Conservation (phyloP, 2,888 invertebrate genomes). For the Axea sp. region DNA sequence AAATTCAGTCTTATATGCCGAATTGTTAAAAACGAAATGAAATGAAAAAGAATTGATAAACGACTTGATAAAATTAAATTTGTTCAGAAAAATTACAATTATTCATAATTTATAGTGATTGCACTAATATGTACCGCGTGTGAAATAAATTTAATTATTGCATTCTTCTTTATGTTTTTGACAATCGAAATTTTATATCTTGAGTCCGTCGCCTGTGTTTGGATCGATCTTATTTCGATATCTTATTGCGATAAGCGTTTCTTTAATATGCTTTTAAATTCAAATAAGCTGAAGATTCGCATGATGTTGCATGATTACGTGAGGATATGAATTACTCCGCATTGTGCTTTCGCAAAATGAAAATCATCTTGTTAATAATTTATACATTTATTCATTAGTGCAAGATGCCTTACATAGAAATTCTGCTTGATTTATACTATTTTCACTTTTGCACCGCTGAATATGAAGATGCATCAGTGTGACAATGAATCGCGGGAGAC, state of each 20-base stretch:
- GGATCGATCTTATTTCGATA: conserved; percentile 12
- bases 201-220: no score
- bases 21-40: no score
- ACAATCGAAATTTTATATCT: neutral
- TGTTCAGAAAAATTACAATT: no score
- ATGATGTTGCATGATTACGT: conserved; percentile 14
- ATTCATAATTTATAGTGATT: no score
- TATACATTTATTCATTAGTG: conserved; percentile 44
- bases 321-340: neutral
- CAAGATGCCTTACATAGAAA: conserved; percentile 3
- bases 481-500: conserved; percentile 36
- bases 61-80: no score
- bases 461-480: conserved; percentile 34
- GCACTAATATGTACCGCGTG: no score
- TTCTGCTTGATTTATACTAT: conserved; percentile 26
- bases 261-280: conserved; percentile 17
- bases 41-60: no score
- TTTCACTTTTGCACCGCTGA: conserved; percentile 28
- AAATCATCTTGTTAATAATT: conserved; percentile 43
- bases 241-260: conserved; percentile 1
- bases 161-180: neutral
- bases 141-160: neutral
- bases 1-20: no score
- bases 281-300: conserved; percentile 4
- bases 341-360: conserved; percentile 15